phyloP scores from a whole-genome alignment of 2,888 invertebrate genomes.

The Noctua fimbriata region DNA sequence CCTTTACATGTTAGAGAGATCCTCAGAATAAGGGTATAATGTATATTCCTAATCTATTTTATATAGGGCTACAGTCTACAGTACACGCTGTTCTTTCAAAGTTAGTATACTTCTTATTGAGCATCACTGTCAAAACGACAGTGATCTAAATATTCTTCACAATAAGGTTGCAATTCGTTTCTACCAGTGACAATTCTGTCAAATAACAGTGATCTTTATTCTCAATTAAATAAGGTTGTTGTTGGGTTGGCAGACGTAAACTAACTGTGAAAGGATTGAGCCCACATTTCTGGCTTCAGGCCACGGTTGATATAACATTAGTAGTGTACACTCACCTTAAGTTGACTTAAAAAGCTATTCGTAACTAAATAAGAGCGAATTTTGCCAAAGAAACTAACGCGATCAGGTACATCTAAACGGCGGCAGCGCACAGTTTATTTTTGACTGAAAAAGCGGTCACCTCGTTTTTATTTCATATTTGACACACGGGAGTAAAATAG shows the following conservation, averaged over 20 bases:
- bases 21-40: slow-evolving; percentile 26
- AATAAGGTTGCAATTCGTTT: neutral
- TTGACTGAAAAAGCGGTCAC: too few species aligned
- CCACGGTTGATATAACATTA: slow-evolving; percentile 13
- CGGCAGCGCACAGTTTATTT: too few species aligned
- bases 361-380: slow-evolving; percentile 36
- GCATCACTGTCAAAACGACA: neutral
- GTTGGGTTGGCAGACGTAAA: neutral
- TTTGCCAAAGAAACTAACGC: too few species aligned
- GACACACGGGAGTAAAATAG: too few species aligned
- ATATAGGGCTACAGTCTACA: slow-evolving; percentile 4
- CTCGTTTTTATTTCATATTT: too few species aligned
- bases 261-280: neutral
- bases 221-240: neutral
- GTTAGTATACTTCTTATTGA: neutral
- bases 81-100: neutral
- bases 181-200: neutral
- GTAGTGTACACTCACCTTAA: slow-evolving; percentile 46
- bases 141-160: neutral
- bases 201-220: neutral
- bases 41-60: slow-evolving; percentile 10
- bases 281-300: neutral
- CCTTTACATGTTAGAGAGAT: slow-evolving; percentile 32
- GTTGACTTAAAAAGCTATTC: slow-evolving; percentile 31
- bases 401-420: too few species aligned